Evolutionary conservation across 2,888 invertebrate species (phyloP).

Genomic region (Stictocephala bisonia): DNA sequence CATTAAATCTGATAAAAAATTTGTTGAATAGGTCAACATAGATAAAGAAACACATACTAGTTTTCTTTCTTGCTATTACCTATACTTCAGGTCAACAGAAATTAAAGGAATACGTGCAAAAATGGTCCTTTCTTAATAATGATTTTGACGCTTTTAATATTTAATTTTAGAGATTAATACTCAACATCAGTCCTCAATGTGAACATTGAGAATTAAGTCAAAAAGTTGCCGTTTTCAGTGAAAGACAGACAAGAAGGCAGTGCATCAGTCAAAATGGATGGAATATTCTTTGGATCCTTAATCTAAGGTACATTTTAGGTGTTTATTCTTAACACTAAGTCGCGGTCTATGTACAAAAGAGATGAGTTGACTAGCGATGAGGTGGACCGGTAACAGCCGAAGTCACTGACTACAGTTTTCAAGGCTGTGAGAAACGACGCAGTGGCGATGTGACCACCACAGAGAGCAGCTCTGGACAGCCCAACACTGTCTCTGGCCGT

Average conservation of each 20-base stretch:
- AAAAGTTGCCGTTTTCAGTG: background rate
- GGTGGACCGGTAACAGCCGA: constrained; percentile 5
- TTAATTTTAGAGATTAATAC: too few species aligned
- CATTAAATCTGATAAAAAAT: too few species aligned
- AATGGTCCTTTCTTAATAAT: too few species aligned
- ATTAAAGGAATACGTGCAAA: too few species aligned
- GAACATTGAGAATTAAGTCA: constrained; percentile 20
- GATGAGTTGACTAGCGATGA: constrained; percentile 29
- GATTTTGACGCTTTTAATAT: too few species aligned
- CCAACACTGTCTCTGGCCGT: constrained; percentile 9
- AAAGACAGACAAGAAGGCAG: constrained; percentile 1
- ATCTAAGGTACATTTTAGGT: constrained; percentile 7
- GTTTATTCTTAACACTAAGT: constrained; percentile 29
- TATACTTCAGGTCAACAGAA: too few species aligned
- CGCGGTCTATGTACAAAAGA: constrained; percentile 23
- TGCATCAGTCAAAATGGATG: constrained; percentile 28
- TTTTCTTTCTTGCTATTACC: too few species aligned
- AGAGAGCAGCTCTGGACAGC: constrained; percentile 34
- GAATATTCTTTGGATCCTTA: constrained; percentile 23
- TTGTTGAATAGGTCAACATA: too few species aligned
- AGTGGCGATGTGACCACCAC: constrained; percentile 23
- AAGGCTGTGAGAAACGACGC: constrained; percentile 42
- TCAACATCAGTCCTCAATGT: too few species aligned
- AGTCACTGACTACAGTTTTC: constrained; percentile 47
- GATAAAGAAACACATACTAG: too few species aligned